Conservation (phyloP, 2,113 vertebrate species). For the Protobothrops mucrosquamatus region DNA sequence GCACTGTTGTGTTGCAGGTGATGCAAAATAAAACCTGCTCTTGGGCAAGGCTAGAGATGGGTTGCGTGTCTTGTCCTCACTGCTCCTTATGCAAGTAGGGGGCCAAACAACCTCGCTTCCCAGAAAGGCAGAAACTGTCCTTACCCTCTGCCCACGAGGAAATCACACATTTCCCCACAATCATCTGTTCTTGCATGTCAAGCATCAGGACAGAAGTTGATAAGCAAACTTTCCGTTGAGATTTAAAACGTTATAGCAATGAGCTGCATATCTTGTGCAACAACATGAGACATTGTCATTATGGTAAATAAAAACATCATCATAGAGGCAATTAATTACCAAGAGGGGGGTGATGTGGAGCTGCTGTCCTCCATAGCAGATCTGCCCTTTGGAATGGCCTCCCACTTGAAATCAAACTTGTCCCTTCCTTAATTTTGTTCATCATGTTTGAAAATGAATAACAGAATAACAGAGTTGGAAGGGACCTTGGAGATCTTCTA, state of each 20-base stretch:
- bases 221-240: not conserved
- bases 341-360: not conserved
- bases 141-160: not conserved
- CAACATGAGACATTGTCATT: not conserved
- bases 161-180: not conserved
- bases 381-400: not conserved
- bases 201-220: not conserved
- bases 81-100: not conserved
- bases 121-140: not conserved
- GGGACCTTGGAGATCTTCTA: not conserved
- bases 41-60: slow-evolving; percentile 7
- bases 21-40: not conserved
- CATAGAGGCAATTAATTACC: not conserved
- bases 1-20: not conserved
- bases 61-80: not conserved
- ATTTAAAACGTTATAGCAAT: not conserved
- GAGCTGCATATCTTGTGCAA: not conserved
- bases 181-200: not conserved
- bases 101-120: not conserved
- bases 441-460: not conserved
- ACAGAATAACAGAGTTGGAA: not conserved
- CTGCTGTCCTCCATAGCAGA: not conserved
- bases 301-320: not conserved
- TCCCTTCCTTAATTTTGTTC: not conserved
- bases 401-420: not conserved